Conservation (phyloP, 2,797 vertebrate genomes). For the Masticophis lateralis region DNA sequence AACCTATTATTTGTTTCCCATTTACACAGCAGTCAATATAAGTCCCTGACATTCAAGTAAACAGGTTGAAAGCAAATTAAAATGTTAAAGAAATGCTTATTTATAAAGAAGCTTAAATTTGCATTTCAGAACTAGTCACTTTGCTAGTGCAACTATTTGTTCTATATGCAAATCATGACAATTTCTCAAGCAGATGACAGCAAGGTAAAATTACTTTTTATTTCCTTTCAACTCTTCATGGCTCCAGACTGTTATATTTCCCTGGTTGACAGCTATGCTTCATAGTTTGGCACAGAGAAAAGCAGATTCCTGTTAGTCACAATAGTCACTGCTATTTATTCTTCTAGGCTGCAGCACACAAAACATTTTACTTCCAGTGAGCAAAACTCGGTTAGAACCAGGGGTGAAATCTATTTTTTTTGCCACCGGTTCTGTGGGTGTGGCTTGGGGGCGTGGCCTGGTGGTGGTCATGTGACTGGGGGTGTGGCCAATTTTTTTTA, state of each 20-base stretch:
- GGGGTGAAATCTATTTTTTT: no score
- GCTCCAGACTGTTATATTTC: background rate
- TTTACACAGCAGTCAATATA: background rate
- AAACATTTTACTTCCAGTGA: background rate
- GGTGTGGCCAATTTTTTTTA: no score
- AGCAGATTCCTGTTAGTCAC: background rate
- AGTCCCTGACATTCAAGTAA: slow-evolving; percentile 2
- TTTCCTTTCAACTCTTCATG: slow-evolving; percentile 28
- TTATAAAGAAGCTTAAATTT: slow-evolving; percentile 36
- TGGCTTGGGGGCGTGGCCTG: no score
- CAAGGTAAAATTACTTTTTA: slow-evolving; percentile 14
- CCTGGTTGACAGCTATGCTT: background rate
- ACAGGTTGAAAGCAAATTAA: slow-evolving; percentile 16
- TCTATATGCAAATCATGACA: slow-evolving; percentile 31
- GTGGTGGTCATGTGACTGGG: no score
- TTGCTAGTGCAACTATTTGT: slow-evolving; percentile 28
- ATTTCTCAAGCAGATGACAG: background rate
- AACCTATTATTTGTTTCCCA: background rate
- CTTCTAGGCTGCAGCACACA: background rate
- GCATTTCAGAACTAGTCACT: slow-evolving; percentile 17
- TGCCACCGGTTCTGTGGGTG: no score
- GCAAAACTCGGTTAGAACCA: background rate
- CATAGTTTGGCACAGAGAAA: background rate
- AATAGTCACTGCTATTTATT: background rate
- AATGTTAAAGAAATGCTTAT: slow-evolving; percentile 29